These are phyloP conservation scores for Sebastes diaconus DNA, from an alignment of 2,797 vertebrate genomes.

Conservation along the genomic window DNA sequence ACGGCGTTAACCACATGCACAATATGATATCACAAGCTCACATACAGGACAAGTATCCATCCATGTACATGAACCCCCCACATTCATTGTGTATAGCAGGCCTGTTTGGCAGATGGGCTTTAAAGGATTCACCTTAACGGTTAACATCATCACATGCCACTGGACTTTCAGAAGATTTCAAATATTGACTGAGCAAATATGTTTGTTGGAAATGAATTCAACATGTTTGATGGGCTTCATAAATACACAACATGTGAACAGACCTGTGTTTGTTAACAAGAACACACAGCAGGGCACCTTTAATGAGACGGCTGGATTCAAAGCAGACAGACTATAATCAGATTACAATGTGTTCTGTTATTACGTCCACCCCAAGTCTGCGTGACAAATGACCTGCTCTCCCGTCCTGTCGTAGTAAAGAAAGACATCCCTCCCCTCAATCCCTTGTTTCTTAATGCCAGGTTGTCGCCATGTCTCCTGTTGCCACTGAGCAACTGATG, in stretches of 20 bases:
- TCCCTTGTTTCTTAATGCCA: not conserved
- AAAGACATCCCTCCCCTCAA: too few species aligned
- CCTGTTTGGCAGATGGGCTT: too few species aligned
- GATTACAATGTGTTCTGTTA: not conserved
- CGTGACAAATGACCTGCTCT: not conserved
- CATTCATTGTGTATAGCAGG: too few species aligned
- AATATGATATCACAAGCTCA: slow-evolving; percentile 4
- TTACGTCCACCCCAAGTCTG: not conserved
- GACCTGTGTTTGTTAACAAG: not conserved
- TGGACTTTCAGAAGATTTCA: not conserved
- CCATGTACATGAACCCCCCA: not conserved
- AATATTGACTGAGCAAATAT: not conserved
- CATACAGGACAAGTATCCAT: not conserved
- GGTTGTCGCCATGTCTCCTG: not conserved
- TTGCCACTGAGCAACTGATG: not conserved
- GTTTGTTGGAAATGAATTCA: not conserved
- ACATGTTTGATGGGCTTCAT: not conserved
- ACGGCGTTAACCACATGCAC: not conserved
- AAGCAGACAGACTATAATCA: not conserved
- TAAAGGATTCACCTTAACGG: too few species aligned
- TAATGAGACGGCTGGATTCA: not conserved
- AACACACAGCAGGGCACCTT: not conserved
- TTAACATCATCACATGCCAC: too few species aligned
- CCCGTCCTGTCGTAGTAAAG: not conserved
- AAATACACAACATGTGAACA: too few species aligned